Evolutionary conservation across 1,140 invertebrate genomes (phyloP).

Genomic region (Eriocheir sinensis): DNA sequence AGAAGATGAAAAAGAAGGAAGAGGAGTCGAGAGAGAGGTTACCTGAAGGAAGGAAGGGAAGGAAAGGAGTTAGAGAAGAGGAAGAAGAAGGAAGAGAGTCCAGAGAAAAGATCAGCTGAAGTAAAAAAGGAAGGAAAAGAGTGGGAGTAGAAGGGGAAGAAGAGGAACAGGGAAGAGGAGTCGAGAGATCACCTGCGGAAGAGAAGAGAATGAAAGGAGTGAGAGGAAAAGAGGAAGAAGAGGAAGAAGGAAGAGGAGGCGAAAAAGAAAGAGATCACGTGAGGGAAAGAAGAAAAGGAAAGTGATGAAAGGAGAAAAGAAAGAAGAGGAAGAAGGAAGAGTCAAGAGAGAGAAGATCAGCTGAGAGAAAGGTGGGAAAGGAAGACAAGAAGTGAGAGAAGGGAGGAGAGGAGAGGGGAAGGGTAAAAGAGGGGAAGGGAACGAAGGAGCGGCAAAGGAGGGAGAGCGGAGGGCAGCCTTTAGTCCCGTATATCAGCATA

Average conservation of each 20-base stretch:
- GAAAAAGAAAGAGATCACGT: background rate
- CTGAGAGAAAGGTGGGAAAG: background rate
- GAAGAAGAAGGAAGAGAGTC: background rate
- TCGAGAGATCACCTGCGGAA: too few species aligned
- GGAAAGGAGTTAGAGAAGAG: too few species aligned
- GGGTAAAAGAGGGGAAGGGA: background rate
- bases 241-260: background rate
- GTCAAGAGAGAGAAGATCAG: background rate
- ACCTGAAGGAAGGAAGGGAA: background rate
- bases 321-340: background rate
- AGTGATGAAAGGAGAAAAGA: background rate
- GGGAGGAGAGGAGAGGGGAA: background rate
- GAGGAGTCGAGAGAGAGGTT: background rate
- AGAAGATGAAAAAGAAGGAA: background rate
- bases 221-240: background rate
- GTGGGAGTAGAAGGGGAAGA: background rate
- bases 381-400: background rate
- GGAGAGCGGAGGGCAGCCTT: background rate
- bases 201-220: constrained; percentile 1
- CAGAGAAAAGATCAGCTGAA: background rate
- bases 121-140: background rate
- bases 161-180: background rate
- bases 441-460: background rate
- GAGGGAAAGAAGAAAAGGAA: background rate
- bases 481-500: constrained; percentile 45